Conservation (phyloP, 2,888 invertebrate genomes). For the Salticus scenicus region DNA sequence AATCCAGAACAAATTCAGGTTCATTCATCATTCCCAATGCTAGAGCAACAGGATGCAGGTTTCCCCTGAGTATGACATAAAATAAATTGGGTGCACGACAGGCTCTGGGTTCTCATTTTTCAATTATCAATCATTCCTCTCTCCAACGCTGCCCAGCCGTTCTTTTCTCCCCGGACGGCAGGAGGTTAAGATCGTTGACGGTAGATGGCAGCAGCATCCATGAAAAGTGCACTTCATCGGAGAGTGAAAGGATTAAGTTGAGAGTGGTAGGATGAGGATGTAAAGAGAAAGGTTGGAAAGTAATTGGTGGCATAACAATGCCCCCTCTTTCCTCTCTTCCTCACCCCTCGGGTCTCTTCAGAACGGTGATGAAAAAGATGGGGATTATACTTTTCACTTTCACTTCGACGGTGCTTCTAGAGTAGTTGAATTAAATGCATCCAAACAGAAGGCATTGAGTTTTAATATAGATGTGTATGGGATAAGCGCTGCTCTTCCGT, state of each 20-base stretch:
- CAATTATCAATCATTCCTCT: conserved; percentile 68
- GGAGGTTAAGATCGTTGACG: neutral
- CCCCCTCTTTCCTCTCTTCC: neutral
- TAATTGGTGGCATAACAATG: conserved; percentile 11
- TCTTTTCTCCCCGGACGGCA: conserved; percentile 29
- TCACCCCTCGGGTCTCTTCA: neutral
- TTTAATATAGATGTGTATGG: too few relatives aligned
- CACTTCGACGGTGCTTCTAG: neutral
- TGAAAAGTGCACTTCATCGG: neutral
- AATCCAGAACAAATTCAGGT: conserved; percentile 69
- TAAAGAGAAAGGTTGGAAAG: neutral
- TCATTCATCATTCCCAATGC: conserved; percentile 68
- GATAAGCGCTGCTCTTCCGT: too few relatives aligned
- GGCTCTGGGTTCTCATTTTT: conserved; percentile 70
- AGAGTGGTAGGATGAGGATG: neutral
- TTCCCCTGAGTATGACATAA: conserved; percentile 70
- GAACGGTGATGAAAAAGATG: neutral
- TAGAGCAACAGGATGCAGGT: conserved; percentile 69
- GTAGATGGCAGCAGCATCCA: conserved; percentile 23
- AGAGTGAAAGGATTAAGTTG: neutral
- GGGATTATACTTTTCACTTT: neutral
- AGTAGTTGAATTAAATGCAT: neutral
- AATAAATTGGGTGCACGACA: conserved; percentile 71
- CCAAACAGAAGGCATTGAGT: too few relatives aligned
- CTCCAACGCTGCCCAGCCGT: conserved; percentile 33